Evolutionary conservation across 2,113 vertebrate genomes (phyloP).

Genomic region (Neogale vison): DNA sequence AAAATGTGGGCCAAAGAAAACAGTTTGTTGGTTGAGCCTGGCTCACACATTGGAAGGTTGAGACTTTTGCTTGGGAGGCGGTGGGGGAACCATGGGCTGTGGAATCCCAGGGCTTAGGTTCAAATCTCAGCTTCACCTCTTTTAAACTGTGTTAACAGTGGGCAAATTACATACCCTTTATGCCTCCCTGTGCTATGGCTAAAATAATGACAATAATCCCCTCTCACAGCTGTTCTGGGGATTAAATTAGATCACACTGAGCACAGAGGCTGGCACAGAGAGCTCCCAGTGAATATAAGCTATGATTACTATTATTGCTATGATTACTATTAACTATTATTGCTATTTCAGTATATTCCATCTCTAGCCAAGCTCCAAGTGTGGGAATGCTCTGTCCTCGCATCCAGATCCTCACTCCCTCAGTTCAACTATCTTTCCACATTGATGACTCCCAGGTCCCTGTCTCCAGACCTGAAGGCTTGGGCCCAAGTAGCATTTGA

Average conservation of each 20-base stretch:
- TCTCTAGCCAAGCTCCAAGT: not conserved
- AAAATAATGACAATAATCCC: not conserved
- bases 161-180: not conserved
- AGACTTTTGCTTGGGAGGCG: not conserved
- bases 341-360: not conserved
- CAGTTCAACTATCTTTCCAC: not conserved
- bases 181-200: not conserved
- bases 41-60: not conserved
- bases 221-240: not conserved
- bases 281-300: not conserved
- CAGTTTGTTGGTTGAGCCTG: slow-evolving; percentile 12
- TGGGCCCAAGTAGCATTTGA: not conserved
- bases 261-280: not conserved
- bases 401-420: not conserved
- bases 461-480: not conserved
- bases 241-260: not conserved
- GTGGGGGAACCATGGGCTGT: not conserved
- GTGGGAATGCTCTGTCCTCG: not conserved
- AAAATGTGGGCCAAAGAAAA: slow-evolving; percentile 62
- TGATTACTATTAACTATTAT: not conserved
- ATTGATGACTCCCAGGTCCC: not conserved
- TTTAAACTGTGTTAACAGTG: not conserved
- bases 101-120: not conserved
- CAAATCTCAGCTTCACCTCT: not conserved
- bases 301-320: not conserved